Evolutionary conservation across 2,797 vertebrate genomes (phyloP).

Genomic region (Anabas testudineus): DNA sequence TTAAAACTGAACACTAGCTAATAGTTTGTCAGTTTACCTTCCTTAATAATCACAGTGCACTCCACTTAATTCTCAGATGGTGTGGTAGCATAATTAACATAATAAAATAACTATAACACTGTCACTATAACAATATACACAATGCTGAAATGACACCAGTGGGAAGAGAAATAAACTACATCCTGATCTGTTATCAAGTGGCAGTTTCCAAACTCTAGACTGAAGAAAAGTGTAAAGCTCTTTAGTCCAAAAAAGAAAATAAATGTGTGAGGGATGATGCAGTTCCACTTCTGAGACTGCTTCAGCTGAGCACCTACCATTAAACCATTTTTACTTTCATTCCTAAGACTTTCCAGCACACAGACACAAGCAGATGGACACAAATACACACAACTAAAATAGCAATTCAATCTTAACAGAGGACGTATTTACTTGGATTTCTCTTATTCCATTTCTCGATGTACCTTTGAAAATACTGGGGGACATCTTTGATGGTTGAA

Average conservation of each 20-base stretch:
- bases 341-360: slow-evolving; percentile 30
- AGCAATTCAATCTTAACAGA: slow-evolving; percentile 25
- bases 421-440: slow-evolving; percentile 8
- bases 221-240: slow-evolving; percentile 47
- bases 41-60: too few species aligned
- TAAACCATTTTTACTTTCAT: slow-evolving; percentile 52
- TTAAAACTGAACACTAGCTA: too few species aligned
- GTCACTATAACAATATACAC: neutral
- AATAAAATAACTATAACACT: slow-evolving; percentile 2
- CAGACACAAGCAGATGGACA: slow-evolving; percentile 6
- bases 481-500: slow-evolving; percentile 1
- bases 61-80: neutral
- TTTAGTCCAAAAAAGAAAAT: slow-evolving; percentile 32
- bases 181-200: slow-evolving; percentile 11
- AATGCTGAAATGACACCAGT: slow-evolving; percentile 17
- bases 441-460: neutral
- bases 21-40: too few species aligned
- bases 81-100: neutral
- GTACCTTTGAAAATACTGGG: slow-evolving; percentile 23
- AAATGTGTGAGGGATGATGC: slow-evolving; percentile 43
- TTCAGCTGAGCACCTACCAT: slow-evolving; percentile 44
- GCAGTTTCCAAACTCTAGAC: slow-evolving; percentile 31
- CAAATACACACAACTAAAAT: slow-evolving; percentile 19
- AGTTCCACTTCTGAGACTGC: slow-evolving; percentile 46
- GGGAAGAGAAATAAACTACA: neutral